Evolutionary conservation across 1,140 invertebrate genomes (phyloP), one percentile per base, ranked within the genome.

Genomic region (Proales similis): DNA sequence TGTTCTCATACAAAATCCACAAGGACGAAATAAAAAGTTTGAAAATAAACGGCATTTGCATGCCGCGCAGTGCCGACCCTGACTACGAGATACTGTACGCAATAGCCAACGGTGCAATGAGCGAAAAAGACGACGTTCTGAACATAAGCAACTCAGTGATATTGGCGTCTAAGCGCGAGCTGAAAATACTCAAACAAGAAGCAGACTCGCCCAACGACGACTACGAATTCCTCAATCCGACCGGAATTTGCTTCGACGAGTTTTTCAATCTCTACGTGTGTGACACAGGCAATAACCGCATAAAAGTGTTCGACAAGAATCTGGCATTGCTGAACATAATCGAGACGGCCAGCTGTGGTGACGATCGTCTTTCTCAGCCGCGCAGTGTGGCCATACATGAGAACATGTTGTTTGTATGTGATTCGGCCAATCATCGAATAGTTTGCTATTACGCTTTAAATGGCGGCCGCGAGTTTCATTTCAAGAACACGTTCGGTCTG

Each of bases 241-340:
- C 26, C 32, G 51, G 51, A n/a, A 57, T 57, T 24, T 57, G 51
- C 27, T 57, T 26, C 32, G 51, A 57, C 30, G n/a, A 19, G 6
- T 19, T 42, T 43, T 24, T 42, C 9, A 57, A 57, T 42, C 32
- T 57, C 9, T 57, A 57, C 32, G 36, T 57, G 4, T 57, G 51
- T n/a, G 51, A 57, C n/a, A 42, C 51, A 4, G 51, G 51, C 7
- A 42, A 42, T 14, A 57, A 57, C 20, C 36, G 51, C 19, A 29
- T 57, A 20, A 57, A 57, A 57, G 36, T 57, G 27, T 57, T 57
- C 19, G 51, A 57, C 45, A 42, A 39, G 45, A 57, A 42, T 42
- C 30, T 57, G 29, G 22, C 17, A 17, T 24, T 57, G 1, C 29
- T 57, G 17, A 24, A 57, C 27, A 42, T 57, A 26, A 24, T 57